phyloP scores from a whole-genome alignment of 2,888 invertebrate genomes.

The Kryphioiulus occultus region DNA sequence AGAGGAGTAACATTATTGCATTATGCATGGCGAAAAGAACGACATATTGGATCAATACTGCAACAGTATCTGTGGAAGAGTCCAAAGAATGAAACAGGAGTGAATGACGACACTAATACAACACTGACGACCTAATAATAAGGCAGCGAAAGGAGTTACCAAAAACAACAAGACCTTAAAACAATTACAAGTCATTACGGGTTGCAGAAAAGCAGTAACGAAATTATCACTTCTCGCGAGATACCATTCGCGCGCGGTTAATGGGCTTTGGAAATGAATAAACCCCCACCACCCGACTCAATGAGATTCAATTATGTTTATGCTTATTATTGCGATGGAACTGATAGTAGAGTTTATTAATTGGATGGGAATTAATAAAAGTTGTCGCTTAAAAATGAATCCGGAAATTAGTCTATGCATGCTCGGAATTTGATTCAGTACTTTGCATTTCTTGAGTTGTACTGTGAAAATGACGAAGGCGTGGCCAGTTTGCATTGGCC shows the following conservation, averaged over 20 bases:
- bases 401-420: neutral
- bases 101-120: slow-evolving; percentile 8
- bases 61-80: slow-evolving; percentile 36
- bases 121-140: slow-evolving; percentile 9
- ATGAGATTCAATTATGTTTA: slow-evolving; percentile 8
- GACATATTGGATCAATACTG: slow-evolving; percentile 52
- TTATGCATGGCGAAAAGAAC: slow-evolving; percentile 49
- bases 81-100: slow-evolving; percentile 13
- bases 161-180: slow-evolving; percentile 22
- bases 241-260: neutral
- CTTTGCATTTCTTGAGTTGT: neutral
- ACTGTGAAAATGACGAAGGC: no score
- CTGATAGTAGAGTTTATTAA: neutral
- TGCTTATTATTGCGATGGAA: neutral
- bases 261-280: neutral
- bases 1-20: slow-evolving; percentile 49
- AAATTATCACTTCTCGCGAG: slow-evolving; percentile 23
- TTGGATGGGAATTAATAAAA: neutral
- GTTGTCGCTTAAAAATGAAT: neutral
- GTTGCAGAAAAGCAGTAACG: slow-evolving; percentile 1
- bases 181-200: slow-evolving; percentile 17
- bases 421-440: neutral
- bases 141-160: neutral
- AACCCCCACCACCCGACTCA: neutral
- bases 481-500: no score